Base-by-base conservation (phyloP, 2,797 vertebrate genomes). In the Trachops cirrhosus region DNA sequence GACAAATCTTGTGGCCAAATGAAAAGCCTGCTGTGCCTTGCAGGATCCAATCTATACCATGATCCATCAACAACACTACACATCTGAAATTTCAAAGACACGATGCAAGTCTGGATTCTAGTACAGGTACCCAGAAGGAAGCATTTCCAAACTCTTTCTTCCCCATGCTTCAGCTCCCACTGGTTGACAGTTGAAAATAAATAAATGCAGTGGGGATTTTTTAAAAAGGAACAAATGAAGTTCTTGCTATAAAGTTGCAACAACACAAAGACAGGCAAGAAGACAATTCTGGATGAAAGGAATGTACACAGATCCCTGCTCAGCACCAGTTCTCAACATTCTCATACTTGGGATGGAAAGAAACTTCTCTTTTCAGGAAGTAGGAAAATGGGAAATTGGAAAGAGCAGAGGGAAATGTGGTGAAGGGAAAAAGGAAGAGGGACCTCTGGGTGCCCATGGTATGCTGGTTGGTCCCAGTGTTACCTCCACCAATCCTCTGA, bases 1-100 rank as follows among this genome's bases (percentile, higher is more conserved):
- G 71, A 92, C 48, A 83, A 92, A 91, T 41, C 37, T 87, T 37
- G 59, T 64, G 37, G 46, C 52, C 85, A 92, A 93, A 77, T 59
- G 94, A 95, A 83, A 85, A 18, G 48, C 32, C 82, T 73, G 29
- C 64, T 86, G 68, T 82, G 57, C 73, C 86, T 57, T 79, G 37
- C 0, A 48, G 67, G 37, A 50, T 64, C 64, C 68, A 46, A 74
- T 9, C 19, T 39, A 79, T 29, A 32, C 22, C 18, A 67, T 52
- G 50, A 79, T 34, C 39, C 75, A 57, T 29, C 44, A 90, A 44
- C 52, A 79, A 77, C 57, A 68, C 41, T 19, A 21, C 37, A 68
- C 46, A 89, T n/a, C 46, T 39, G 37, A 84, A 87, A 93, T 77
- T 75, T 79, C 91, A 78, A 4, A 71, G 34, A 94, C 46, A 89